Base-by-base conservation (phyloP, 1,140 invertebrate genomes). In the Pemphigus obesinymphae region DNA sequence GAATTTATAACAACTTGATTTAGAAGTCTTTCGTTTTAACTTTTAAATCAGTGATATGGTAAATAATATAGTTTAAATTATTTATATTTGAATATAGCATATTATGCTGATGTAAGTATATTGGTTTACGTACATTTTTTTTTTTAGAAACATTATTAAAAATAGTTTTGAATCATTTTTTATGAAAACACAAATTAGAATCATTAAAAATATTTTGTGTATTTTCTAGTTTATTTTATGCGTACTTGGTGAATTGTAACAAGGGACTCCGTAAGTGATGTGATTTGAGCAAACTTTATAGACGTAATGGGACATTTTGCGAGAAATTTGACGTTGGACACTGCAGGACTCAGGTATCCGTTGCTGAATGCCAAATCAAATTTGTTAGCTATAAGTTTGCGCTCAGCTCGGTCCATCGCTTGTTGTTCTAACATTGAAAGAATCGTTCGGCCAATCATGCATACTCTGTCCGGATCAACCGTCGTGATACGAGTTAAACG, bases 221-320 rank as follows among this genome's bases (percentile, higher is more conserved):
- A n/a, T n/a, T n/a, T n/a, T n/a, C n/a, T n/a, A n/a, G n/a, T n/a
- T n/a, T n/a, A n/a, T n/a, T n/a, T n/a, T n/a, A n/a, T n/a, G 53
- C 11, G 5, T 80, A 80, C 76, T 29, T 80, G 34, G 10, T 80
- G 76, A n/a, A 8, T 61, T 0, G 76, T 80, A 20, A 63, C 55
- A 0, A 80, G 31, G 2, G 55, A 63, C 23, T 80, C 53, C 26
- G 40, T 6, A 11, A 8, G 7, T 0, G 34, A 43, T 0, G n/a
- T 45, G 13, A 80, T 20, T n/a, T 10, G 34, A 5, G 26, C 26
- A 31, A 80, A 80, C 20, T 63, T 23, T 15, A 61, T 20, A 7
- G 37, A 45, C 2, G 23, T 63, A 4, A 80, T 40, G 4, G 55
- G 23, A 31, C 37, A 8, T 34, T 26, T 26, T 3, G 23, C 40